Conservation (phyloP, 2,888 invertebrate genomes). For the Lypha dubia region DNA sequence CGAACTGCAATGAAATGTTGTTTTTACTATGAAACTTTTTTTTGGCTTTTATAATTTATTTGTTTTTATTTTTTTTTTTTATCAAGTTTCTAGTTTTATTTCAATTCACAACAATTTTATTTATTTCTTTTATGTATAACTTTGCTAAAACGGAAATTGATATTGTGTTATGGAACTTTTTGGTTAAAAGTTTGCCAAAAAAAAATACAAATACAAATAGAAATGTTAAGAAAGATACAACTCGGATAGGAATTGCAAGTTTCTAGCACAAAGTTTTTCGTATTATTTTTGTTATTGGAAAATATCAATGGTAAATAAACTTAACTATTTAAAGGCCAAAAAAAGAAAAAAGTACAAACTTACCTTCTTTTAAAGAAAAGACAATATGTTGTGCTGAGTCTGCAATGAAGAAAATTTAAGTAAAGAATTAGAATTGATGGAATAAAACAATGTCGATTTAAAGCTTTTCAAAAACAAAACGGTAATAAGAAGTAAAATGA, state of each 20-base stretch:
- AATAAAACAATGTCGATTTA: too few relatives aligned
- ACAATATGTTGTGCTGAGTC: conserved; percentile 27
- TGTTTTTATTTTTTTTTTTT: background rate
- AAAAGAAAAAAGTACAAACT: too few relatives aligned
- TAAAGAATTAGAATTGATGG: background rate
- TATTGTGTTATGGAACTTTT: conserved; percentile 59
- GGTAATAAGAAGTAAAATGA: conserved; percentile 2
- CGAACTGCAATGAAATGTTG: conserved; percentile 3
- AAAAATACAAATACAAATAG: background rate
- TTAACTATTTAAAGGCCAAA: conserved; percentile 2
- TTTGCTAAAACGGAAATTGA: conserved; percentile 60
- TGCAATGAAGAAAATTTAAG: conserved; percentile 4
- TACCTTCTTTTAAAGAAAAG: conserved; percentile 44
- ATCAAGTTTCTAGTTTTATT: background rate
- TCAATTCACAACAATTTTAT: conserved; percentile 21
- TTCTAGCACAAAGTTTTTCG: conserved; percentile 25
- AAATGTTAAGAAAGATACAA: background rate
- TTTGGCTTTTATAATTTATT: background rate
- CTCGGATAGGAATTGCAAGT: conserved; percentile 19
- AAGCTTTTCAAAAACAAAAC: too few relatives aligned
- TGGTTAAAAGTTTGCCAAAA: conserved; percentile 36
- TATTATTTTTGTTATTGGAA: conserved; percentile 9
- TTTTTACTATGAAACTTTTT: background rate
- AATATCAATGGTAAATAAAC: conserved; percentile 8
- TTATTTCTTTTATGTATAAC: conserved; percentile 28